phyloP scores from a whole-genome alignment of 1,140 invertebrate genomes.

The Tigriopus japonicus region DNA sequence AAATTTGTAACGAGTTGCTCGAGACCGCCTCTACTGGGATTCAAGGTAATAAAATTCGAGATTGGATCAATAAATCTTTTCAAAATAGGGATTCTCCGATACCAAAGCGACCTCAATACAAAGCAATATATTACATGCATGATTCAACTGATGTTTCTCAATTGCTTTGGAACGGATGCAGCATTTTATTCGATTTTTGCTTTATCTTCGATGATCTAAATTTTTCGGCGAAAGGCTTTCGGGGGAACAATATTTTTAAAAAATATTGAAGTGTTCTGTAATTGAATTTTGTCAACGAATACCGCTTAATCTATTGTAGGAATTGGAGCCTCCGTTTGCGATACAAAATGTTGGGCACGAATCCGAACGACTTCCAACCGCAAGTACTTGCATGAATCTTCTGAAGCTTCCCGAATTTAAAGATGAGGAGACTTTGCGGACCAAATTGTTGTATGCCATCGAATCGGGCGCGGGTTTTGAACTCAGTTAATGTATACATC shows the following conservation, averaged over 20 bases:
- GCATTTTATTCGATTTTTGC: too few relatives aligned
- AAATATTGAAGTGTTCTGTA: not conserved
- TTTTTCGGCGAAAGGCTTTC: too few relatives aligned
- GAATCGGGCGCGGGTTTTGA: constrained; percentile 89
- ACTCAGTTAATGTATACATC: constrained; percentile 46
- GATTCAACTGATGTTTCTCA: too few relatives aligned
- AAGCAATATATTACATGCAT: too few relatives aligned
- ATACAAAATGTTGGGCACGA: constrained; percentile 68
- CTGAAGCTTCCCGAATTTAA: constrained; percentile 81
- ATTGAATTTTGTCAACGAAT: too few relatives aligned
- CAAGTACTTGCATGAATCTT: constrained; percentile 94
- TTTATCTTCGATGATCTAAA: too few relatives aligned
- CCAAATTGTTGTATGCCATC: constrained; percentile 80
- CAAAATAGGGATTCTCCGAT: too few relatives aligned
- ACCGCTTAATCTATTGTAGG: constrained; percentile 40
- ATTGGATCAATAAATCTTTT: too few relatives aligned
- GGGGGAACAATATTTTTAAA: constrained; percentile 6
- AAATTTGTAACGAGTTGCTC: constrained; percentile 97
- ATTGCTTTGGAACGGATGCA: too few relatives aligned
- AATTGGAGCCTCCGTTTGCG: constrained; percentile 79
- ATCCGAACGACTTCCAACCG: constrained; percentile 68
- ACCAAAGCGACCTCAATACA: too few relatives aligned
- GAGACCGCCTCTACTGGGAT: constrained; percentile 83
- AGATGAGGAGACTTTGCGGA: constrained; percentile 49
- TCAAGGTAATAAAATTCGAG: too few relatives aligned